phyloP scores from a whole-genome alignment of 2,797 vertebrate species.

The Silurus aristotelis region DNA sequence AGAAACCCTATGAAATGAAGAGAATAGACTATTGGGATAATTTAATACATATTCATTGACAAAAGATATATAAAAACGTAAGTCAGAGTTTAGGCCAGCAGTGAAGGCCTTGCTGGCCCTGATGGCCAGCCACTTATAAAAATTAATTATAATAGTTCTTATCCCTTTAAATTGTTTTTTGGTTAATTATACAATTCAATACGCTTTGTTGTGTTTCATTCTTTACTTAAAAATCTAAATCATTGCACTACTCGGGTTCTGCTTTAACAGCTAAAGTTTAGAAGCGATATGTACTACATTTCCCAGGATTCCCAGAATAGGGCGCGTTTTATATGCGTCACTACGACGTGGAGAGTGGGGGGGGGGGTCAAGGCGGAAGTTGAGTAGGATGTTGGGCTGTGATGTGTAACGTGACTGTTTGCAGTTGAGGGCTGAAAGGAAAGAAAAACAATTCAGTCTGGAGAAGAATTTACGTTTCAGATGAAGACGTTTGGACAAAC shows the following conservation, averaged over 20 bases:
- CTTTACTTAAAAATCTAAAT: not conserved
- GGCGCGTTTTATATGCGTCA: conserved; percentile 19
- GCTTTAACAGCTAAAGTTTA: not conserved
- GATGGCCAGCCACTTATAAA: no score
- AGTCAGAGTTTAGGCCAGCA: no score
- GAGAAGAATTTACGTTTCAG: not conserved
- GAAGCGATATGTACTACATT: conserved; percentile 22
- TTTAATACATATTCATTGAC: no score
- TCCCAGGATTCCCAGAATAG: conserved; percentile 39
- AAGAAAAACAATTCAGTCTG: not conserved
- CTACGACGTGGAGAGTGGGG: not conserved
- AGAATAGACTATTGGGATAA: no score
- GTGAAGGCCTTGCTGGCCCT: no score
- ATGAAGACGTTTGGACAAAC: not conserved
- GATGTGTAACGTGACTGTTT: not conserved
- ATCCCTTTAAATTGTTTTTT: no score
- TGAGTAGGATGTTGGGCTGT: conserved; percentile 21
- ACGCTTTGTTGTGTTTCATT: not conserved
- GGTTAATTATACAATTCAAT: not conserved
- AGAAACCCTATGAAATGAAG: no score
- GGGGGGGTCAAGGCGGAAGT: conserved; percentile 19
- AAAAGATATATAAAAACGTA: no score
- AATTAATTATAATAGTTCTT: no score
- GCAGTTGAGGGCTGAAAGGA: not conserved
- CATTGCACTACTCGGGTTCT: not conserved